Evolutionary conservation across 2,888 invertebrate genomes (phyloP), one percentile per base, ranked within the genome.

Genomic region (Malachius bipustulatus): DNA sequence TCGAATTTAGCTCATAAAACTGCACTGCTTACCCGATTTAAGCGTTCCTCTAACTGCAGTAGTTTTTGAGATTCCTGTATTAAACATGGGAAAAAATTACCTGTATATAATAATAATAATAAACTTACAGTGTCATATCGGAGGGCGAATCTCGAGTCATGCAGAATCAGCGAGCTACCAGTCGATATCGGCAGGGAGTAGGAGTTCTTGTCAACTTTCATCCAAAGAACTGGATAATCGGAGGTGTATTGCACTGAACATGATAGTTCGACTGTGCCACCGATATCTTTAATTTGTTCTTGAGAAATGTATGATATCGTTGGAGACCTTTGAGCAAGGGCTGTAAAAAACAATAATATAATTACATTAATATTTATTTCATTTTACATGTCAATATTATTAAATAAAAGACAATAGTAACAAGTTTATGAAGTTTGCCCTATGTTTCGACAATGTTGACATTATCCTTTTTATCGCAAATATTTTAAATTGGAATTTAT

Each of bases 271-370:
- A 87, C 88, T 4, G 83, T 81, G 3, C 84, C 83, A 1, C 91
- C 91, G 38, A 91, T 89, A 59, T 90, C 89, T 52, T 85, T 77
- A 32, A 91, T 87, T 66, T 90, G 89, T 56, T 88, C 85, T 55
- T 89, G 89, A 1, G 89, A 83, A 46, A 91, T 88, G 53, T 87
- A 85, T 0, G 90, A 88, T 52, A 89, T 89, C 1, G 87, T 87
- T 1, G 89, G 89, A 1, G 85, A 84, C 44, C 88, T 65, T 56
- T 88, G 87, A 16, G 69, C 69, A 26, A 52, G 44, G 4, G 52
- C 79, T 78, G 57, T 3, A 62, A 65, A 39, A 50, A 38, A 34
- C 48, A 39, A 41, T 33, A 35, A 34, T 24, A 24, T 9, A 8
- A 24, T 9, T 8, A 8, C 24, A 8, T 24, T 24, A 29, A 31